Conservation (phyloP, 53 echinoderm and acorn worm genomes). For the Pentamera pediparva region DNA sequence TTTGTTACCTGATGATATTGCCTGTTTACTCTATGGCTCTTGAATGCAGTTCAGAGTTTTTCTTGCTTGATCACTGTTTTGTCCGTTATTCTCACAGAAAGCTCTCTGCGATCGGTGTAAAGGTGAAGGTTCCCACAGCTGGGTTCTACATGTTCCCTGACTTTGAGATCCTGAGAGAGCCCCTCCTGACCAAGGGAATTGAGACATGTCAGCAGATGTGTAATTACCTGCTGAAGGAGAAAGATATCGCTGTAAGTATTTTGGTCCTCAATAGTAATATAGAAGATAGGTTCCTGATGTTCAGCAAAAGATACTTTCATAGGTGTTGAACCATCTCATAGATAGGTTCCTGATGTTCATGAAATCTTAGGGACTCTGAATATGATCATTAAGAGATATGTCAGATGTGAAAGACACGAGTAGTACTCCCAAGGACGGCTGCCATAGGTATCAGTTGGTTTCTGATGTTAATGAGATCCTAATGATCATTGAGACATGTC, state of each 20-base stretch:
- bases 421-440: no score
- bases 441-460: no score
- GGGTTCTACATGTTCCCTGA: conserved; percentile 93
- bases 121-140: conserved; percentile 48
- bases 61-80: background rate
- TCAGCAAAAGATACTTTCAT: no score
- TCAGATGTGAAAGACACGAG: no score
- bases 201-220: conserved; percentile 75
- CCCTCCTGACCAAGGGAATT: conserved; percentile 52
- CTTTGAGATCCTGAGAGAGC: conserved; percentile 76
- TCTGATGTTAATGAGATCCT: no score
- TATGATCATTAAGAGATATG: background rate
- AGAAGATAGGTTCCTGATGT: no score
- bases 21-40: no score
- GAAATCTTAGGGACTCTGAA: background rate
- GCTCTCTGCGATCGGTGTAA: conserved; percentile 63
- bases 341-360: background rate
- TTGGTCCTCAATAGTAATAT: no score
- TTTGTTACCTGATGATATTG: no score
- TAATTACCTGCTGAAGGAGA: conserved; percentile 57
- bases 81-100: conserved; percentile 37
- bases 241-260: conserved; percentile 63
- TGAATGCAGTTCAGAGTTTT: background rate
- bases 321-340: background rate
- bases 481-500: no score